Conservation (phyloP, 2,113 vertebrate species). For the Malurus cyaneus region DNA sequence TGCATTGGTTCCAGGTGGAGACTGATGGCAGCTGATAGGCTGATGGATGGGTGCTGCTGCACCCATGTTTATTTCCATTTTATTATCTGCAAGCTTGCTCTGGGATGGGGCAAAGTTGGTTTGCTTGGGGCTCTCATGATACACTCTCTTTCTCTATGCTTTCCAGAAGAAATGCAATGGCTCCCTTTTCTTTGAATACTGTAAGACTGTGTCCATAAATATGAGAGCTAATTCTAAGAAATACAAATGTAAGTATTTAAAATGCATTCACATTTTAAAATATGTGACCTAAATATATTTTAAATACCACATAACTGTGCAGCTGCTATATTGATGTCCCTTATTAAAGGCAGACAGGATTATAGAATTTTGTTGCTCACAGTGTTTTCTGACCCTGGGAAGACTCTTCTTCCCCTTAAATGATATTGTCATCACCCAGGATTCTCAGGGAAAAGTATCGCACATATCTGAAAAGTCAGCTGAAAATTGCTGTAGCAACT, state of each 20-base stretch:
- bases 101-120: not conserved
- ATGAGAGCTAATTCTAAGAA: not conserved
- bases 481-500: not conserved
- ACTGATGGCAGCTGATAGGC: not conserved
- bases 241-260: not conserved
- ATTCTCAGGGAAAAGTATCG: not conserved
- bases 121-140: not conserved
- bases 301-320: not conserved
- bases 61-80: not conserved
- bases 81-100: not conserved
- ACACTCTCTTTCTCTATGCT: not conserved
- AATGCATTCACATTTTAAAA: not conserved
- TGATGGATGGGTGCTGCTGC: not conserved
- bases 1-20: not conserved
- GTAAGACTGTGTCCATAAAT: not conserved
- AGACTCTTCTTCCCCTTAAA: not conserved
- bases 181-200: not conserved
- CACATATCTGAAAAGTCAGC: not conserved
- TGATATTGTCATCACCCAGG: not conserved
- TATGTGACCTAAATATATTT: not conserved
- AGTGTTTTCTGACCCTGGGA: not conserved
- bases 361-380: not conserved
- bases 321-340: not conserved
- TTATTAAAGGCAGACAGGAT: not conserved
- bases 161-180: not conserved